These are phyloP conservation scores for Thymelicus sylvestris DNA, from an alignment of 2,888 invertebrate genomes.

Conservation along the genomic window DNA sequence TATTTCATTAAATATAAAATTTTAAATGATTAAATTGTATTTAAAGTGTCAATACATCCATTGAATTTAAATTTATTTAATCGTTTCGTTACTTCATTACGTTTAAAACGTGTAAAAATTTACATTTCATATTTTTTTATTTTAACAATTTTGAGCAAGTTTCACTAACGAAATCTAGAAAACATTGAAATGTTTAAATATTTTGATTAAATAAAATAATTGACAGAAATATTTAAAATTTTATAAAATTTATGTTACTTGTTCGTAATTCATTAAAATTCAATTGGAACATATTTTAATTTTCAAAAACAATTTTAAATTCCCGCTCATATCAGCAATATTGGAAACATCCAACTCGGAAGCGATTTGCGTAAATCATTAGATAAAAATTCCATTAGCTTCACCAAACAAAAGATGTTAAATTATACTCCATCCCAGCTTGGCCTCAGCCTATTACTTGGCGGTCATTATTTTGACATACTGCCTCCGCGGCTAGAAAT, in stretches of 20 bases:
- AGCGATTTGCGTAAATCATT: constrained; percentile 39
- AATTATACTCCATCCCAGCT: constrained; percentile 37
- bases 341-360: constrained; percentile 24
- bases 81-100: too few relatives aligned
- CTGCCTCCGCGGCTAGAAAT: constrained; percentile 68
- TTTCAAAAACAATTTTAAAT: background rate
- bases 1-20: background rate
- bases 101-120: too few relatives aligned
- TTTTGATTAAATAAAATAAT: too few relatives aligned
- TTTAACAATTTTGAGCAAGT: too few relatives aligned
- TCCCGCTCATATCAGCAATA: constrained; percentile 10
- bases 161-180: too few relatives aligned
- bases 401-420: constrained; percentile 42
- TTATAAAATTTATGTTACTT: too few relatives aligned
- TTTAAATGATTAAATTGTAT: too few relatives aligned
- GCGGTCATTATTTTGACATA: constrained; percentile 83
- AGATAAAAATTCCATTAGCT: constrained; percentile 43
- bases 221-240: too few relatives aligned
- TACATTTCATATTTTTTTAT: too few relatives aligned
- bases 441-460: constrained; percentile 62
- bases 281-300: constrained; percentile 7
- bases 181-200: too few relatives aligned
- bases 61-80: too few relatives aligned
- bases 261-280: background rate
- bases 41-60: too few relatives aligned